Conservation (phyloP, 2,888 invertebrate genomes). For the Polydrusus pterygomalis region DNA sequence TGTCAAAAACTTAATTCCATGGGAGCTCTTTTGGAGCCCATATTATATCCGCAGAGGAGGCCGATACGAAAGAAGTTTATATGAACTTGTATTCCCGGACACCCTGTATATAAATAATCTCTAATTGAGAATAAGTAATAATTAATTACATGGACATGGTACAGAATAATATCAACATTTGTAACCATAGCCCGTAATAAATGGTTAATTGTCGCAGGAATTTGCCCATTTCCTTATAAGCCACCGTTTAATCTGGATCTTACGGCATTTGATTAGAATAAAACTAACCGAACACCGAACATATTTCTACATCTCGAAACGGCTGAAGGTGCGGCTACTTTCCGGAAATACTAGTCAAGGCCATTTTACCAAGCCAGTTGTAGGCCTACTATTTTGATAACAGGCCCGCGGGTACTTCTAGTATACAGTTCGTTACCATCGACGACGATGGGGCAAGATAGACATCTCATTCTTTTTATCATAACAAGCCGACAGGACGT, state of each 20-base stretch:
- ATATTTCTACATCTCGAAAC: constrained; percentile 50
- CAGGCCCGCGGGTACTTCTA: constrained; percentile 3
- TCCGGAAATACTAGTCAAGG: constrained; percentile 66
- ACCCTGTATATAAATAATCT: no score
- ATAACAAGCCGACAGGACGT: no score
- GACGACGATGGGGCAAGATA: no score
- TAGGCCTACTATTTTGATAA: constrained; percentile 23
- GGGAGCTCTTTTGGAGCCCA: no score
- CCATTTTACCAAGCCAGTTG: constrained; percentile 56
- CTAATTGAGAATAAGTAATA: neutral
- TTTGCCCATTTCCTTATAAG: constrained; percentile 43
- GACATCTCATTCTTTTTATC: no score
- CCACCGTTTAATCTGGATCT: constrained; percentile 52
- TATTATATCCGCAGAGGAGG: no score
- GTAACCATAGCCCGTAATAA: neutral
- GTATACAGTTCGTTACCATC: no score
- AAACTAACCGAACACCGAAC: constrained; percentile 52
- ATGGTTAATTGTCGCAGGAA: constrained; percentile 20
- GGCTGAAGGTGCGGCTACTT: constrained; percentile 64
- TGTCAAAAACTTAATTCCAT: no score
- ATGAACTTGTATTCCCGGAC: no score
- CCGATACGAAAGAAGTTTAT: no score
- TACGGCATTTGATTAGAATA: constrained; percentile 44
- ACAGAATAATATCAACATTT: neutral
- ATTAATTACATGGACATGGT: neutral